phyloP scores from a whole-genome alignment of 2,797 vertebrate species.

The Myripristis murdjan region DNA sequence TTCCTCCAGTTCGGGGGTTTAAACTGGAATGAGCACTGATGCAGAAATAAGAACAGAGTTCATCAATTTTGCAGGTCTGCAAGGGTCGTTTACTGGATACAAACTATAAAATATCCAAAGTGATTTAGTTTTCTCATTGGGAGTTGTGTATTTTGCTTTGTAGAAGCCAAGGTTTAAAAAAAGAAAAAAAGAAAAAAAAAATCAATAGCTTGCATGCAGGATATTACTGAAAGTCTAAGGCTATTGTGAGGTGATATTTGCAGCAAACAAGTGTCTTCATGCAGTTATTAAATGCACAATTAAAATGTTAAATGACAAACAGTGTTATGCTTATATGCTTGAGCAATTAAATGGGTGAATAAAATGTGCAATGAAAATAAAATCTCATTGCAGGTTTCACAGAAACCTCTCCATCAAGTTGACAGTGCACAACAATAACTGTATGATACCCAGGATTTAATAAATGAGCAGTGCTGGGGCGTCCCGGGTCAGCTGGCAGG shows the following conservation, averaged over 20 bases:
- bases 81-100: background rate
- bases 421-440: no score
- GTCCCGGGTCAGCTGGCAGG: no score
- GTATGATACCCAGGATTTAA: no score
- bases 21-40: background rate
- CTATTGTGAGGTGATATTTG: background rate
- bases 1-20: background rate
- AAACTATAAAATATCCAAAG: background rate
- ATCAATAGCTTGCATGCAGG: background rate
- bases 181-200: background rate
- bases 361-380: background rate
- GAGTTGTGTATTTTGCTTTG: background rate
- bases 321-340: no score
- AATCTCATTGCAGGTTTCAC: background rate
- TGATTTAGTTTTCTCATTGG: background rate
- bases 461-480: no score
- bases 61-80: background rate
- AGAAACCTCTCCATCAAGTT: background rate
- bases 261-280: background rate
- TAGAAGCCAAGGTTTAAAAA: background rate
- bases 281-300: no score
- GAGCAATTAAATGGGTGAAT: no score
- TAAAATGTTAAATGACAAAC: background rate
- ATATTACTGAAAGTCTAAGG: background rate
- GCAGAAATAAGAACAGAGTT: background rate